Conservation (phyloP, 2,888 invertebrate genomes). For the Orgyia antiqua region DNA sequence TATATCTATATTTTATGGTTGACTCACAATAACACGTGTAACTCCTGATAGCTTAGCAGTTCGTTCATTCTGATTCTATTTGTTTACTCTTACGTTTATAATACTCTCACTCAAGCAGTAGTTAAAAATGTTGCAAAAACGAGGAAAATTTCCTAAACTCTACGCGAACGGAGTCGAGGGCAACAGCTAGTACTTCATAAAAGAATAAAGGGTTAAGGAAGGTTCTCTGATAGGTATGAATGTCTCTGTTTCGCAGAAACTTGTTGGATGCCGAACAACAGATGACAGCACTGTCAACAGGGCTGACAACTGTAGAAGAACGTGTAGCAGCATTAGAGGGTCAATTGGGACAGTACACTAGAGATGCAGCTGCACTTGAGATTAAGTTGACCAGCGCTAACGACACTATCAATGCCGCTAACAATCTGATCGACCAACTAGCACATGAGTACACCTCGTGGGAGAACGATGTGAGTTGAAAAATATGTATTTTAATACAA, state of each 20-base stretch:
- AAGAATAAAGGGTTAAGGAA: too few species aligned
- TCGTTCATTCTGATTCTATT: too few species aligned
- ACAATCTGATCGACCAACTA: conserved; percentile 88
- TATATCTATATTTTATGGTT: too few species aligned
- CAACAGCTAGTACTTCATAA: too few species aligned
- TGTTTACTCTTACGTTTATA: too few species aligned
- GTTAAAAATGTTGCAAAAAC: too few species aligned
- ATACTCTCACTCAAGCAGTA: too few species aligned
- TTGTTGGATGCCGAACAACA: conserved; percentile 89
- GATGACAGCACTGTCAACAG: conserved; percentile 86
- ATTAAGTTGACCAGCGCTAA: conserved; percentile 88
- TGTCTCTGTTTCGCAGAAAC: conserved; percentile 84
- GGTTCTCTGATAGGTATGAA: too few species aligned
- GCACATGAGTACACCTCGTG: conserved; percentile 94
- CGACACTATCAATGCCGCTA: conserved; percentile 87
- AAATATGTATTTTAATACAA: neutral
- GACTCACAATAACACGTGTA: too few species aligned
- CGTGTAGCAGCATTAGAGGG: conserved; percentile 87
- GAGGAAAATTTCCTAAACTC: too few species aligned
- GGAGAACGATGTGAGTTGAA: conserved; percentile 77
- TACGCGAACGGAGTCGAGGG: too few species aligned
- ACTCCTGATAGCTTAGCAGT: too few species aligned
- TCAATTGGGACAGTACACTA: conserved; percentile 90
- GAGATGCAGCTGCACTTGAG: conserved; percentile 96
- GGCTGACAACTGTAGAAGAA: conserved; percentile 88